Base-by-base conservation (phyloP, 2,113 vertebrate species). In the Chinchilla lanigera region DNA sequence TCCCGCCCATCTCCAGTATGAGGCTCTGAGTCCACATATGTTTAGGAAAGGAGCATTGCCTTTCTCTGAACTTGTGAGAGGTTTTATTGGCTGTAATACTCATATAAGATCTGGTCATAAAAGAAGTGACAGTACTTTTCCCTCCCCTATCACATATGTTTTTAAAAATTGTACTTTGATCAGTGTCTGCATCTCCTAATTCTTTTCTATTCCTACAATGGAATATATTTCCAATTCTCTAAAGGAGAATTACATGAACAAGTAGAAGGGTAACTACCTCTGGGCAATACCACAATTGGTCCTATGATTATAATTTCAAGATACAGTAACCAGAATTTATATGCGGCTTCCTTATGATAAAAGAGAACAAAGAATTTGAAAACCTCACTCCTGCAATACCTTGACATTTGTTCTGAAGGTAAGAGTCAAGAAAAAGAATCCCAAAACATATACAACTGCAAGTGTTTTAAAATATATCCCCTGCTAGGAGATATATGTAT, bases 291-390 rank as follows among this genome's bases (percentile, higher is more conserved):
- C 41, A 88, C 33, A 52, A 65, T 61, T 12, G 20, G 20, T 13
- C 73, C 86, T 38, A 16, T 35, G 73, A 73, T 78, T 80, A 61
- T 41, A 24, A 91, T 41, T 93, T 80, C 54, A 56, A 85, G 71
- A 89, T 73, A 89, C 13, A 73, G 3, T 54, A 56, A 90, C 10
- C 7, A 2, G 17, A 38, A 81, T 17, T 30, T 35, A 10, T n/a
- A 44, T 13, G 35, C 1, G 56, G 54, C 54, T 89, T 83, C 75
- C 58, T 67, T 7, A 58, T 30, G 19, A 78, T 0, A 90, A 85
- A 93, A 78, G 96, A 90, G 38, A 96, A 86, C 47, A 50, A 63
- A 77, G 78, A 44, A 91, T n/a, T 33, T 38, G 58, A 93, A 92
- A 94, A 69, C 47, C 80, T 44, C 47, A n/a, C 8, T 8, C 14